phyloP scores from a whole-genome alignment of 2,113 vertebrate species.

The Ammodramus savannarum region DNA sequence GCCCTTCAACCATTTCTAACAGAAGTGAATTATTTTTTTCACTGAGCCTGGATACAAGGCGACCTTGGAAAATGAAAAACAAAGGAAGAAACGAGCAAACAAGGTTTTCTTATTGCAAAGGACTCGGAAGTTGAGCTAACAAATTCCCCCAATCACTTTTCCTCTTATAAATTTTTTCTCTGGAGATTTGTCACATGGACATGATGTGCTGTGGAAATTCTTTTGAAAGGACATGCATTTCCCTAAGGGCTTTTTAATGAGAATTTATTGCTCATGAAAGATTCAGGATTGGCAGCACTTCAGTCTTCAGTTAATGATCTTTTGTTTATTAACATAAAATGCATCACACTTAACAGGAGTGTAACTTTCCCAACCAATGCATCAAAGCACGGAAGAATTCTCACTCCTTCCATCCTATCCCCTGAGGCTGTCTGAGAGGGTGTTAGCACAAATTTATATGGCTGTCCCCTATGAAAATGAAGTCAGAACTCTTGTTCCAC shows the following conservation, averaged over 20 bases:
- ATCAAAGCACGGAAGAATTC: slow-evolving; percentile 17
- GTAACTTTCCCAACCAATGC: slow-evolving; percentile 20
- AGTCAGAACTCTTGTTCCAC: background rate
- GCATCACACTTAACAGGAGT: slow-evolving; percentile 8
- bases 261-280: slow-evolving; percentile 57
- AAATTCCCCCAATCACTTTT: background rate
- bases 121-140: slow-evolving; percentile 26
- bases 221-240: slow-evolving; percentile 39
- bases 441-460: background rate
- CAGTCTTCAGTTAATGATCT: slow-evolving; percentile 49
- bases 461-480: background rate
- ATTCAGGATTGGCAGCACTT: slow-evolving; percentile 55
- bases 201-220: slow-evolving; percentile 23
- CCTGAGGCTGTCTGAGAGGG: background rate
- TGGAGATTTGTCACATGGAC: slow-evolving; percentile 6
- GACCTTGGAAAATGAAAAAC: background rate
- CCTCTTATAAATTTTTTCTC: background rate
- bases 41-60: background rate
- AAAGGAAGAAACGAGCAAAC: background rate
- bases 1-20: background rate
- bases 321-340: slow-evolving; percentile 59
- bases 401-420: background rate
- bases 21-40: background rate
- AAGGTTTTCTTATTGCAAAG: background rate
- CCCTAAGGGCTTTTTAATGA: slow-evolving; percentile 52